Evolutionary conservation across 1,140 invertebrate species (phyloP), one percentile per base, ranked within the genome.

Genomic region (Drosophila navojoa): DNA sequence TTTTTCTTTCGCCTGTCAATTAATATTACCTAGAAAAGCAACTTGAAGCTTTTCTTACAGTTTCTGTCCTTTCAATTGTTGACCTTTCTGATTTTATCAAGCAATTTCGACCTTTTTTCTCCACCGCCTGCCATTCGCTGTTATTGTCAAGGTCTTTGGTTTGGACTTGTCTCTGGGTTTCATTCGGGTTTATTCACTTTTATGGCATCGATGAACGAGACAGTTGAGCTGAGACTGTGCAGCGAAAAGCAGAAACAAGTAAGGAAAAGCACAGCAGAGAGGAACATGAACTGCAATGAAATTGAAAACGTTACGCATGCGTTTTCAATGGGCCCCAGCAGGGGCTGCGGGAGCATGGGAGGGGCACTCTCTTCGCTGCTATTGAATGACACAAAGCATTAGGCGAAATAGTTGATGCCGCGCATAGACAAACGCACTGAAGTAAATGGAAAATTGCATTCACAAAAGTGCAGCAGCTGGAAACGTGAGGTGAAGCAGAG

Each of bases 251-350:
- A 45, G n/a, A 76, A 78, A 49, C 59, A 63, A 53, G 40, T 73
- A 35, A 53, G 54, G 19, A 61, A 55, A 82, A 47, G 35, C 35
- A 11, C 35, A 38, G 5, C 16, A 45, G 15, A 57, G 47, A 80
- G 50, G 49, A 7, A 69, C 16, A 66, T n/a, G 10, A 38, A 52
- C 15, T 55, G 54, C 19, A 80, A 72, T 89, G 85, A 85, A 89
- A 89, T 89, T 85, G 85, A 89, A 89, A 90, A 85, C 85, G 85
- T 85, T 89, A 89, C 85, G 85, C 85, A 89, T 89, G 85, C 85
- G 74, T 81, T 89, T 74, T 64, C 63, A 71, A 53, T 55, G 64
- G 64, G 44, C 73, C 75, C 62, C 58, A 55, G 35, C 29, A 40
- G 44, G 47, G 15, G 40, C 1, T 27, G 35, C 1, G 29, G 49